phyloP scores from a whole-genome alignment of 2,888 invertebrate genomes.

The Drosophila hamatofila region DNA sequence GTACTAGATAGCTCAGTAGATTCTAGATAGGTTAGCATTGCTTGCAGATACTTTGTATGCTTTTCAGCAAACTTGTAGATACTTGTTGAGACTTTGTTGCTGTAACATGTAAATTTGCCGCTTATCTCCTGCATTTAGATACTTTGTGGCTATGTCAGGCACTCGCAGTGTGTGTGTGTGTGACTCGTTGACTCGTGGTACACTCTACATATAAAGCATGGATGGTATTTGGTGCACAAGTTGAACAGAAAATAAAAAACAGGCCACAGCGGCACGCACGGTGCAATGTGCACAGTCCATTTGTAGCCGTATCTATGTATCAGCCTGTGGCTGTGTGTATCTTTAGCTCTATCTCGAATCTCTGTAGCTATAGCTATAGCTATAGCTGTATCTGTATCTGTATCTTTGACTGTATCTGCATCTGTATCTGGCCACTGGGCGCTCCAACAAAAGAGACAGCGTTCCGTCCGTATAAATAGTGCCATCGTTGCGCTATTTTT shows the following conservation, averaged over 20 bases:
- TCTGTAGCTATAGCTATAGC: conserved; percentile 10
- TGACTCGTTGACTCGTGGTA: conserved; percentile 18
- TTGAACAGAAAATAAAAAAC: conserved; percentile 34
- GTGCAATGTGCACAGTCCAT: conserved; percentile 45
- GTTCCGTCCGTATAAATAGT: conserved; percentile 79
- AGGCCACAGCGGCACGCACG: conserved; percentile 41
- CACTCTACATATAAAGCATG: conserved; percentile 40
- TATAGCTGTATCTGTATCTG: conserved; percentile 10
- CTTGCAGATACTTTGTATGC: not conserved
- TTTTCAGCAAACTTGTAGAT: not conserved
- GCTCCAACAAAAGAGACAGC: conserved; percentile 41
- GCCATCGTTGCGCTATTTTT: conserved; percentile 81
- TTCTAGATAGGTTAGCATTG: not conserved
- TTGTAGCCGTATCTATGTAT: conserved; percentile 30
- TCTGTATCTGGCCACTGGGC: conserved; percentile 60
- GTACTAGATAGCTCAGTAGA: not conserved
- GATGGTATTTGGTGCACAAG: conserved; percentile 71
- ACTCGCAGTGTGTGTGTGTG: not conserved
- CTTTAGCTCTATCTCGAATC: conserved; percentile 22
- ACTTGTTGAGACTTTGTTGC: not conserved
- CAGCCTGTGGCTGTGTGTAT: conserved; percentile 12
- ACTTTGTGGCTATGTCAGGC: conserved; percentile 1
- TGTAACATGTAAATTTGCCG: not conserved
- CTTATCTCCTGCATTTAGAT: not conserved
- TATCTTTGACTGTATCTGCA: conserved; percentile 20